Evolutionary conservation across 2,797 vertebrate species (phyloP), one percentile per base, ranked within the genome.

Genomic region (Monodelphis domestica): DNA sequence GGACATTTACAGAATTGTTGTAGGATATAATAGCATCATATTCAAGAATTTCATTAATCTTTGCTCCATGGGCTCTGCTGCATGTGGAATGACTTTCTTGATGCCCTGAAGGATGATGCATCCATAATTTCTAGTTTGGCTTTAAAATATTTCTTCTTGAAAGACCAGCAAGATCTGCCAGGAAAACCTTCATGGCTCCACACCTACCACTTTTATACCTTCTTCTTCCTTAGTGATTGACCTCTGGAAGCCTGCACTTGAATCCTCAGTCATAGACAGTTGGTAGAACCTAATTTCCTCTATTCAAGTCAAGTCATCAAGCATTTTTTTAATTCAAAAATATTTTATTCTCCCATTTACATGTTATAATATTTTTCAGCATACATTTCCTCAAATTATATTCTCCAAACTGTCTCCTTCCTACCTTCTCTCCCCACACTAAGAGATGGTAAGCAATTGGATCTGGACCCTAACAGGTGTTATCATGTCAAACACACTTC

Each of bases 1-100:
- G 87, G 45, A 95, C 54, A 12, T 70, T 0, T 91, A 11, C 45
- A 9, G 94, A 92, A 5, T 78, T 87, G 87, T 95, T 93, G 88
- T 45, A 97, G 87, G 87, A 92, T 90, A 92, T 94, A 92, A 94
- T 51, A 55, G 29, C 53, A 26, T 91, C 92, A 29, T 88, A 24
- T 11, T 91, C 90, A 87, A 90, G 51, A 93, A 87, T 30, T 15
- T 5, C 53, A 55, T 90, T 91, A 91, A 84, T 94, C 53, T 88
- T 6, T 12, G 6, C 6, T 95, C 45, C 28, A 6, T 52, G 12
- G 92, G 17, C 50, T 89, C 54, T 92, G 6, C 55, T 93, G 11
- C 55, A 3, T n/a, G 28, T 91, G 12, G 38, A 94, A 94, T 89
- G 70, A 52, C 30, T 45, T 84, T 26, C 24, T 33, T 17, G 84